Conservation (phyloP, 2,113 vertebrate species). For the Crotophaga sulcirostris region DNA sequence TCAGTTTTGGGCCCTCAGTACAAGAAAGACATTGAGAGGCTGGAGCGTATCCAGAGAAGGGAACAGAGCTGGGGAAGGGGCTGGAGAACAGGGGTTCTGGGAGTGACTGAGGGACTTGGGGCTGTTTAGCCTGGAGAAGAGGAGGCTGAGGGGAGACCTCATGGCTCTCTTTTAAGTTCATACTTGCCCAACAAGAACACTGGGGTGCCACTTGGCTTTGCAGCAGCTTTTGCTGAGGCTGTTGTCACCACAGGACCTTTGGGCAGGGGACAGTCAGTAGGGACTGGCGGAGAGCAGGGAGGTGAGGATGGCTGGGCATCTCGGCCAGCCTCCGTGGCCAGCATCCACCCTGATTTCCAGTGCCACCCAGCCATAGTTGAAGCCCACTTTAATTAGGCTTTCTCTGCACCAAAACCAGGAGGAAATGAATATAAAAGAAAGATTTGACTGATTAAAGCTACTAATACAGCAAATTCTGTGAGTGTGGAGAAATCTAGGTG, state of each 20-base stretch:
- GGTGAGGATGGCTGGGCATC: not conserved
- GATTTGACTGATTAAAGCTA: rapidly evolving
- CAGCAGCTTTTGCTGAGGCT: not conserved
- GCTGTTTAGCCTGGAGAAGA: no score
- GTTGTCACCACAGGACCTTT: not conserved
- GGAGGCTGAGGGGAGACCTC: no score
- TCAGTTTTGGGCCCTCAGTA: no score
- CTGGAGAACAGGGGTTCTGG: no score
- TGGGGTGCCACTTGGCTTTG: not conserved
- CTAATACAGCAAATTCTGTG: rapidly evolving
- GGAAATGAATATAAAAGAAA: not conserved
- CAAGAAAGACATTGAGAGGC: no score
- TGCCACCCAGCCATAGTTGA: rapidly evolving
- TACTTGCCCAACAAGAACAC: rapidly evolving
- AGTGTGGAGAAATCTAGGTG: rapidly evolving
- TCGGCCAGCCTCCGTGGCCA: not conserved
- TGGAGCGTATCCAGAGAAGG: no score
- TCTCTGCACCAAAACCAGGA: rapidly evolving
- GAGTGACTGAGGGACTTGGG: no score
- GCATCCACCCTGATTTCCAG: not conserved
- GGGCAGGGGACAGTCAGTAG: not conserved
- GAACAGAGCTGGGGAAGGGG: no score
- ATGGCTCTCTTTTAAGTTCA: not conserved
- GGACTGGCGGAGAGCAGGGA: not conserved
- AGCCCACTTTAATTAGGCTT: not conserved